Percentiles rank a stretch among this genome's conserved stretches.
phyloP scores from a whole-genome alignment of 1,140 invertebrate genomes.

The Euwallacea fornicatus region DNA sequence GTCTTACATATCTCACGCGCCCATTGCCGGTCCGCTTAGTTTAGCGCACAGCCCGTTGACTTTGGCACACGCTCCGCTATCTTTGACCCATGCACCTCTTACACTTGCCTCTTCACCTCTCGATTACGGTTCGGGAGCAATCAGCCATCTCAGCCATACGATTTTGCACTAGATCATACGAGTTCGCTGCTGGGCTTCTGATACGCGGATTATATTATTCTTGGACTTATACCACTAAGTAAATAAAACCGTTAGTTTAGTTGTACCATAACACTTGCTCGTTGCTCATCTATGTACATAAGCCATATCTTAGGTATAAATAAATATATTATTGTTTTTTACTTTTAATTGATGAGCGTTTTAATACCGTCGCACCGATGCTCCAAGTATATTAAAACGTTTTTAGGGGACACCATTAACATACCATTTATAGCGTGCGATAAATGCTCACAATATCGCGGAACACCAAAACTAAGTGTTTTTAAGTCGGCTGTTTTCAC shows the following conservation, averaged over 20 bases:
- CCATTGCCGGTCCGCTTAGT: neutral
- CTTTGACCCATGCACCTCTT: conserved; percentile 43
- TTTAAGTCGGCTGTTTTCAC: no score
- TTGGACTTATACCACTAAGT: no score
- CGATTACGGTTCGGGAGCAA: neutral
- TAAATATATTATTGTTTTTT: conserved; percentile 23
- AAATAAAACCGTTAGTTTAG: neutral
- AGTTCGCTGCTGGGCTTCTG: no score
- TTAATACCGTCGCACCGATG: neutral
- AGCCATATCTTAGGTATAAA: conserved; percentile 3
- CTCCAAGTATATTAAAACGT: no score
- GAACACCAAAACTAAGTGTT: no score
- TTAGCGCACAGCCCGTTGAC: conserved; percentile 23
- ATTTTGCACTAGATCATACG: conserved; percentile 17
- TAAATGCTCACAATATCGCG: no score
- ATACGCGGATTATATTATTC: no score
- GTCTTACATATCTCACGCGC: conserved; percentile 1
- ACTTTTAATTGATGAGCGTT: neutral
- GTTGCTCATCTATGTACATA: conserved; percentile 31
- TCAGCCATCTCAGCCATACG: conserved; percentile 31
- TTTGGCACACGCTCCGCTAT: conserved; percentile 45
- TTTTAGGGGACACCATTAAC: no score
- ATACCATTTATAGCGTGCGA: no score
- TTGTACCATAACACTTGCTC: neutral
- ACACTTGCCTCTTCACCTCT: conserved; percentile 21